Base-by-base conservation (phyloP, 2,797 vertebrate species). In the Melopsittacus undulatus region DNA sequence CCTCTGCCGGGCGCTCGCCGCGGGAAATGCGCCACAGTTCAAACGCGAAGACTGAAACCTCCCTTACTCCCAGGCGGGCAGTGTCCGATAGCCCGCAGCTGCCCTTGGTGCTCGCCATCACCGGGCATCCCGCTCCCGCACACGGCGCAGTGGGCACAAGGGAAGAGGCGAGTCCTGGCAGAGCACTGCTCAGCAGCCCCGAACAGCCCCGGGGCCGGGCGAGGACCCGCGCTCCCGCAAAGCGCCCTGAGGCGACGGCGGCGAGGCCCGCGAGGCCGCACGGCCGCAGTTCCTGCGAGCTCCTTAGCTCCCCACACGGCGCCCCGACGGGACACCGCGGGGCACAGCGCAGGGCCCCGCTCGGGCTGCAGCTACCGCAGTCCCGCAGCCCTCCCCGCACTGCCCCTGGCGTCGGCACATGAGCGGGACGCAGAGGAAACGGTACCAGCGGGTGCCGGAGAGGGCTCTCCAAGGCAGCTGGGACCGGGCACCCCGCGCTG, bases 1-100 rank as follows among this genome's bases (percentile, higher is more conserved):
- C 36, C 48, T n/a, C 79, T 6, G 62, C 27, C 11, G 2, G 42
- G 5, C 3, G 48, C 51, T 26, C 19, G 13, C 26, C 18, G 30
- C 2, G 34, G 40, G 49, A 57, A 42, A 19, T 0, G 6, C 14
- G 2, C 11, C n/a, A 1, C 5, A 38, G 21, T 3, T 54, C 34
- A 5, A 36, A 62, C 19, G 16, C 6, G 4, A 26, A 29, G 20
- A 4, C 27, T 13, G 61, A 43, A 30, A 22, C 9, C 69, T 14
- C 17, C 27, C 13, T 57, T 13, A 22, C 66, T 2, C 10, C 5
- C 21, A 15, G 43, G 13, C 7, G 4, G 76, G 21, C 23, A 7
- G 24, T 2, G 77, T 18, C 38, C 4, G 2, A 32, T 12, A 24
- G 54, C 52, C 27, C 5, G 11, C 62, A 16, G 80, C 51, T 5